These are phyloP conservation scores for Drosophila ambigua DNA, from an alignment of 1,140 invertebrate species.

Conservation along the genomic window DNA sequence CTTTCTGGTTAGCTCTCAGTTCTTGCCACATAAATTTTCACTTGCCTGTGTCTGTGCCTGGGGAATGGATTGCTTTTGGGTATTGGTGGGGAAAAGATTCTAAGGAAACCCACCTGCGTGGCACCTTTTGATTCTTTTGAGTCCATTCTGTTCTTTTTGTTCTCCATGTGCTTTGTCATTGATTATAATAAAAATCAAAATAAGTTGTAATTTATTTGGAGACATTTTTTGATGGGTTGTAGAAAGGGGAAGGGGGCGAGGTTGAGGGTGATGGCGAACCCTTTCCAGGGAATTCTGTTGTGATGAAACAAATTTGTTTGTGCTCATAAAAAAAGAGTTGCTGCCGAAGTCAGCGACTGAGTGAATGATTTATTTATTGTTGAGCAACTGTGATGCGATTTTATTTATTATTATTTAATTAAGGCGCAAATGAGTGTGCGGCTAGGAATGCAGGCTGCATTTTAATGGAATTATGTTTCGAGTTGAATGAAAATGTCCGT, in stretches of 20 bases:
- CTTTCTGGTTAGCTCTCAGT: conserved; percentile 36
- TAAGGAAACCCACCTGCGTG: conserved; percentile 62
- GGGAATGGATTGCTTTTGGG: conserved; percentile 33
- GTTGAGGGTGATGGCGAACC: background rate
- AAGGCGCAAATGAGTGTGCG: conserved; percentile 47
- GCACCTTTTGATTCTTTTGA: conserved; percentile 44
- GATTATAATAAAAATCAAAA: conserved; percentile 74
- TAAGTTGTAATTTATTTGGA: conserved; percentile 69
- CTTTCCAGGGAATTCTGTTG: conserved; percentile 34
- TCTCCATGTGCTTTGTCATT: conserved; percentile 47
- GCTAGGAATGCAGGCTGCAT: conserved; percentile 14
- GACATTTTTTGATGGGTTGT: conserved; percentile 38
- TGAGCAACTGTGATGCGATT: conserved; percentile 25
- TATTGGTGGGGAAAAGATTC: conserved; percentile 5
- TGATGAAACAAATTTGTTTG: conserved; percentile 51
- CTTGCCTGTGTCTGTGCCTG: conserved; percentile 29
- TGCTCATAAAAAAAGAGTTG: conserved; percentile 17
- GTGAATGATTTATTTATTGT: conserved; percentile 63
- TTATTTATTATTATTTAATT: conserved; percentile 69
- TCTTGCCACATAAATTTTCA: conserved; percentile 61
- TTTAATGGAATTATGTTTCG: conserved; percentile 42
- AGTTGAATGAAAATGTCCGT: background rate
- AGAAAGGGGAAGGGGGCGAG: too few species aligned
- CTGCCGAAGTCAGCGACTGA: conserved; percentile 11
- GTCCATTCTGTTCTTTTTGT: conserved; percentile 21